Percentiles rank a stretch among this genome's conserved stretches.
phyloP scores from a whole-genome alignment of 2,888 invertebrate species.

The Thelaira solivaga region DNA sequence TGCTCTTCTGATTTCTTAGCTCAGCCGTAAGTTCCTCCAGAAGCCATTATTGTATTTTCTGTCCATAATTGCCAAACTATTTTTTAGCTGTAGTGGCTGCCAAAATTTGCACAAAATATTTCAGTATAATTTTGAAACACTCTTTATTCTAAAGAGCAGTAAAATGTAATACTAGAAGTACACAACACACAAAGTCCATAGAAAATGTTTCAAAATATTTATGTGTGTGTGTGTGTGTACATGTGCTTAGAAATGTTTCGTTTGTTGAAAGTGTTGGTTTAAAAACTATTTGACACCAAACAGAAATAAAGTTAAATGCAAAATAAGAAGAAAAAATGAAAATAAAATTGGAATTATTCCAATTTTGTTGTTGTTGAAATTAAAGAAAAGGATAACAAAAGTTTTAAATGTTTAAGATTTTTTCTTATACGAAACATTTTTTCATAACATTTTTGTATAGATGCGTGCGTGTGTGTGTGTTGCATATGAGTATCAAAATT shows the following conservation, averaged over 20 bases:
- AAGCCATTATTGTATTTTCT: too few relatives aligned
- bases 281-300: conserved; percentile 60
- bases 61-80: too few relatives aligned
- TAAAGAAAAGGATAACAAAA: background rate
- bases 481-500: background rate
- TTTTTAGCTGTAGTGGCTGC: too few relatives aligned
- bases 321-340: conserved; percentile 10
- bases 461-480: background rate
- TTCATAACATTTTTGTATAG: too few relatives aligned
- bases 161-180: too few relatives aligned
- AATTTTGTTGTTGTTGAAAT: conserved; percentile 12
- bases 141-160: too few relatives aligned
- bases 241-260: conserved; percentile 12
- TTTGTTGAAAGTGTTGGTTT: conserved; percentile 59
- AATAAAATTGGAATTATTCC: conserved; percentile 42
- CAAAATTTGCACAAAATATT: too few relatives aligned
- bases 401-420: conserved; percentile 1
- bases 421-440: background rate
- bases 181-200: too few relatives aligned
- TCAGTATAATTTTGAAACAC: too few relatives aligned
- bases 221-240: background rate
- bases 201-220: conserved; percentile 2
- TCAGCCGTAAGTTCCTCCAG: too few relatives aligned
- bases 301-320: conserved; percentile 43
- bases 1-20: too few relatives aligned